These are phyloP conservation scores for Luidia sarsii DNA, from an alignment of 53 echinoderm and acorn worm genomes.

Conservation along the genomic window DNA sequence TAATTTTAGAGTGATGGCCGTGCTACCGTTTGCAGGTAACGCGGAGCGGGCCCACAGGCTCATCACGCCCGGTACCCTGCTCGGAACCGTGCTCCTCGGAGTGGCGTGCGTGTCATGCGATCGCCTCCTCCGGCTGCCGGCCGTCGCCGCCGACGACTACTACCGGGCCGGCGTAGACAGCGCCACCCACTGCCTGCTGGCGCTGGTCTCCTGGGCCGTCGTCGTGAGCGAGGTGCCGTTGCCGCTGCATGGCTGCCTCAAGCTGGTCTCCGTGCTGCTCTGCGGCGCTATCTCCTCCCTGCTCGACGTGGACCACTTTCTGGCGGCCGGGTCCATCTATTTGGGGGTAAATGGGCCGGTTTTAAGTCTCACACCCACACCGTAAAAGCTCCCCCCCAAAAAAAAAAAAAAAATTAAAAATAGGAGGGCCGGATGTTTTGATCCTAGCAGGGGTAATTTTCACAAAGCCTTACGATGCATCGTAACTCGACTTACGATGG, in stretches of 20 bases:
- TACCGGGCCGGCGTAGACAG: conserved; percentile 49
- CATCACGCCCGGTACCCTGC: conserved; percentile 11
- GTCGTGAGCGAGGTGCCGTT: conserved; percentile 21
- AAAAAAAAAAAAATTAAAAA: too few species aligned
- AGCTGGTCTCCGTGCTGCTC: conserved; percentile 41
- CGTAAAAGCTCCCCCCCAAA: too few species aligned
- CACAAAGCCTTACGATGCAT: too few species aligned
- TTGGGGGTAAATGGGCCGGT: conserved; percentile 58
- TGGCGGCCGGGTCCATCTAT: conserved; percentile 58
- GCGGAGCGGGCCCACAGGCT: background rate
- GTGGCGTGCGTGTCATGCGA: conserved; percentile 38
- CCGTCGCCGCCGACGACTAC: background rate
- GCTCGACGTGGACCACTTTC: conserved; percentile 69
- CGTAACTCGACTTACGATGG: too few species aligned
- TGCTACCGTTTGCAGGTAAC: background rate
- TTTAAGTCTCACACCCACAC: too few species aligned
- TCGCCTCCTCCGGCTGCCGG: conserved; percentile 1
- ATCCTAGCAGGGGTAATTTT: too few species aligned
- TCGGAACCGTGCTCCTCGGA: conserved; percentile 17
- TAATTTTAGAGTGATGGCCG: too few species aligned
- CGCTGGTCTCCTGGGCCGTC: conserved; percentile 51
- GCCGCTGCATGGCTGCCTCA: background rate
- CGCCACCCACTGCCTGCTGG: conserved; percentile 54
- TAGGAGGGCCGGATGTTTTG: too few species aligned
- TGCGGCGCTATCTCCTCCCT: conserved; percentile 56